phyloP scores from a whole-genome alignment of 2,113 vertebrate species.

The Gallinago media region DNA sequence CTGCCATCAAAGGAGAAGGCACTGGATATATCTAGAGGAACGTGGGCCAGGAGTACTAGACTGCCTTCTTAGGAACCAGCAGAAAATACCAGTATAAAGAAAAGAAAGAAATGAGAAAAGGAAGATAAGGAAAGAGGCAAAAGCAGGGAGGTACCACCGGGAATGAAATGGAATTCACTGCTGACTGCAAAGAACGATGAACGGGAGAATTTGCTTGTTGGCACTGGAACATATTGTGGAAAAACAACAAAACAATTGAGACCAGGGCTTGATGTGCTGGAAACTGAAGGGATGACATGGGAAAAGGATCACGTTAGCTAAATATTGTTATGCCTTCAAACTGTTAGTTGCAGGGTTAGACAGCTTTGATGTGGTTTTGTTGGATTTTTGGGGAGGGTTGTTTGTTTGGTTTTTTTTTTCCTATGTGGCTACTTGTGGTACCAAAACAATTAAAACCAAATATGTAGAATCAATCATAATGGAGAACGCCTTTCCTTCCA shows the following conservation, averaged over 20 bases:
- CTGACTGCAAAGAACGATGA: not conserved
- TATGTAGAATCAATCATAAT: not conserved
- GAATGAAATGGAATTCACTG: not conserved
- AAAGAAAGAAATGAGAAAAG: not conserved
- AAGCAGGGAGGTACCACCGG: not conserved
- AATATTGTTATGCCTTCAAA: not conserved
- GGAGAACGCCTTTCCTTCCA: not conserved
- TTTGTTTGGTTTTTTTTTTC: not conserved
- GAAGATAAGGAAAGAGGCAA: not conserved
- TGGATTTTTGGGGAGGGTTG: not conserved
- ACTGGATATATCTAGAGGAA: not conserved
- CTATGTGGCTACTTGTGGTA: not conserved
- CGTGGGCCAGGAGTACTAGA: not conserved
- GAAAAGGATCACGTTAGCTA: not conserved
- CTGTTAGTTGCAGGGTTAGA: not conserved
- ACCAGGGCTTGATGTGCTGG: not conserved
- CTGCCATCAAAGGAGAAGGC: not conserved
- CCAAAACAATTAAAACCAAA: not conserved
- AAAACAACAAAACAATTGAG: not conserved
- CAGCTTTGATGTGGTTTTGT: not conserved
- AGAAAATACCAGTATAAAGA: not conserved
- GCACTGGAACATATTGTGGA: not conserved
- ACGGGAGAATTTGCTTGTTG: conserved; percentile 20
- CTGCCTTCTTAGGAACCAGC: not conserved
- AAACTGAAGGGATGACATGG: not conserved